Base-by-base conservation (phyloP, 2,888 invertebrate species). In the Pelosia muscerda region DNA sequence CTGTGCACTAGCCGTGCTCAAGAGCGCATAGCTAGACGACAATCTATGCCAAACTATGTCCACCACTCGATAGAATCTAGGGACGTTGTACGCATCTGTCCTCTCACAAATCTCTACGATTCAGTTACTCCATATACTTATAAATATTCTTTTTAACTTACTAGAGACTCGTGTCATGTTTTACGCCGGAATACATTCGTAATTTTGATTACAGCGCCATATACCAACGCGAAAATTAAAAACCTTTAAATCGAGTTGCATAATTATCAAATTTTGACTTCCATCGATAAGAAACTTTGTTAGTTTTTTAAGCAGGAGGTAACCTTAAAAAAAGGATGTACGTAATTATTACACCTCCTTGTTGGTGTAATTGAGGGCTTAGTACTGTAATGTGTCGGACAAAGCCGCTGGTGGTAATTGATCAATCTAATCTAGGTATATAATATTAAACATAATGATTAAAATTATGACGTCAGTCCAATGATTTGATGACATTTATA, bases 371-470 rank as follows among this genome's bases (percentile, higher is more conserved):
- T 42, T 42, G 19, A 19, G 42, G 49, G 49, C 49, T 49, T 49
- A 49, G n/a, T n/a, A 49, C 19, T n/a, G 8, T 49, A n/a, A n/a
- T 49, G 49, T 49, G 19, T 9, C n/a, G 2, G 49, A 49, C 49
- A 49, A 49, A 49, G n/a, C n/a, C n/a, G n/a, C 49, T 49, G 49
- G 49, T 49, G 49, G 49, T n/a, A n/a, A 49, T 19, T 49, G 49
- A 49, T 49, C 19, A 49, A 49, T 49, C n/a, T 49, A 49, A 49
- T 49, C 49, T n/a, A 49, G n/a, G 6, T n/a, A 8, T n/a, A 49
- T 2, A n/a, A 49, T 19, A 42, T n/a, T n/a, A n/a, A n/a, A n/a
- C n/a, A n/a, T n/a, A n/a, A n/a, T n/a, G 49, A 49, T 49, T 49
- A 49, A 49, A 49, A 8, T 49, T 49, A 2, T 49, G n/a, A 49